These are phyloP conservation scores for Callocephalon fimbriatum DNA, from an alignment of 2,113 vertebrate genomes.

Conservation along the genomic window DNA sequence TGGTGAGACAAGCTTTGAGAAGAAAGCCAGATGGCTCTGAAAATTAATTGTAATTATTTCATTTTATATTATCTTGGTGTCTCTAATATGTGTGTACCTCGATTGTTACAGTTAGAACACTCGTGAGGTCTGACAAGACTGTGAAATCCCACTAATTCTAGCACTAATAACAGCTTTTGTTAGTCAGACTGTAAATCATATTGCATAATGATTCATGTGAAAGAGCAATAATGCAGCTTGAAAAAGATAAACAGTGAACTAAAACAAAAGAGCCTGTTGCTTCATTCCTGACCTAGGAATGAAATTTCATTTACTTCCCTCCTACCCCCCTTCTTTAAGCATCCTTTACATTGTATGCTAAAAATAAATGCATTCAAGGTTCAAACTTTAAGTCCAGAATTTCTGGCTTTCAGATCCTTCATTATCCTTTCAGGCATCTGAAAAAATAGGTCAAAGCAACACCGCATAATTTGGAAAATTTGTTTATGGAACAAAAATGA, in stretches of 20 bases:
- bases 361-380: conserved; percentile 61
- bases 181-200: conserved; percentile 12
- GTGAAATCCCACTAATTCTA: conserved; percentile 8
- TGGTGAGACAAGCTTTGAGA: neutral
- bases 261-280: conserved; percentile 6
- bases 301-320: neutral
- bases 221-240: conserved; percentile 7
- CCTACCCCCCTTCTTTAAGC: neutral
- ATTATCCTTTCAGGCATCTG: conserved; percentile 64
- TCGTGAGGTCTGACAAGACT: neutral
- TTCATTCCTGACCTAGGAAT: conserved; percentile 50
- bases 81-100: neutral
- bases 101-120: neutral
- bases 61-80: neutral
- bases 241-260: conserved; percentile 23
- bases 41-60: neutral
- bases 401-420: conserved; percentile 69
- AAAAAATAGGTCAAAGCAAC: conserved; percentile 66
- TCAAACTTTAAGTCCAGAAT: conserved; percentile 71
- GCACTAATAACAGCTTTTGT: conserved; percentile 15
- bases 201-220: neutral
- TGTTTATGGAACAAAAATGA: conserved; percentile 55
- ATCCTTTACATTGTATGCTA: conserved; percentile 42
- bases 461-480: conserved; percentile 66
- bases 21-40: conserved; percentile 26